Evolutionary conservation across 2,113 vertebrate genomes (phyloP), one percentile per base, ranked within the genome.

Genomic region (Leucoraja erinaceus): DNA sequence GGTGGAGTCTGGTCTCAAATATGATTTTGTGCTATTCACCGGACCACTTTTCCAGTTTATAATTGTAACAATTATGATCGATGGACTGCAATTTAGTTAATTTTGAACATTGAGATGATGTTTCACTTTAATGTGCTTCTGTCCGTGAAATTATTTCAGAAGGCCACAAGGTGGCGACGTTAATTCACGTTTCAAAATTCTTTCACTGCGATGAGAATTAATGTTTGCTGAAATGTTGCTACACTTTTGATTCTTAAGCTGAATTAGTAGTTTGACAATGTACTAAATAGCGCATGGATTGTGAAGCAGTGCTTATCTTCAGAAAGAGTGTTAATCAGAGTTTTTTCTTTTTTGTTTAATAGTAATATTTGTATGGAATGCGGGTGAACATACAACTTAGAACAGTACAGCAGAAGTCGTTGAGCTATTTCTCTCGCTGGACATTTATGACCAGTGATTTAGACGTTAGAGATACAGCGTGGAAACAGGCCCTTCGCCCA

Each of bases 131-230:
- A 66, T 63, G 25, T 6, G 18, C 22, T 61, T 86, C 59, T 66
- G 11, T 66, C 28, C 66, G 1, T 83, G 47, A 28, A 33, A 33
- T 61, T 66, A 54, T 22, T 91, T 72, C 8, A 6, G 38, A 54
- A 72, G 90, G 9, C 90, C 90, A 91, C 90, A 91, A 20, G 90
- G 33, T 91, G 90, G 90, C 31, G 68, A 11, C 22, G 28, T 38
- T 91, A 68, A 54, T 38, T 38, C 68, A 91, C 31, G 47, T 91
- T 11, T 79, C 38, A 25, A 22, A 38, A 72, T 91, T 10, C 12
- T 86, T 47, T 70, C 2, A 31, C 68, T 38, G 31, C 14, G 33
- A 11, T 20, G n/a, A 11, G 63, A 90, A 90, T 90, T 66, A 6
- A 68, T 47, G 61, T 61, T 22, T 70, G 5, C 18, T 22, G 38